These are phyloP conservation scores for Apamea epomidion DNA, from an alignment of 2,888 invertebrate species.

Conservation along the genomic window DNA sequence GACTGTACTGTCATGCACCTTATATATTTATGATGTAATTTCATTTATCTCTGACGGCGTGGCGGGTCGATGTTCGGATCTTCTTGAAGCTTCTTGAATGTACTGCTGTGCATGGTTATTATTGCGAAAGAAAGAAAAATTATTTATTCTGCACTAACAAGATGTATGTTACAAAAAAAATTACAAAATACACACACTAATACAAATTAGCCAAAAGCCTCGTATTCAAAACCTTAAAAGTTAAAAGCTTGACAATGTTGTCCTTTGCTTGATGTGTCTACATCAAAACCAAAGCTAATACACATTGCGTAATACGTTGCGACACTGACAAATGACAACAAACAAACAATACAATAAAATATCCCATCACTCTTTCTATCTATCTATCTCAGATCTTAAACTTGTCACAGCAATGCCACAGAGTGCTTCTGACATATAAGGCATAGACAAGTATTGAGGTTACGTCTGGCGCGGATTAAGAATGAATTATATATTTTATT, in stretches of 20 bases:
- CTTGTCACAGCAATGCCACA: no score
- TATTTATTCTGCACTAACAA: not conserved
- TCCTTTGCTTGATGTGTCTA: not conserved
- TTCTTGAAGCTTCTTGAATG: not conserved
- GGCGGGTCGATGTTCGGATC: not conserved
- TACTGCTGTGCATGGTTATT: not conserved
- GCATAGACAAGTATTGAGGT: no score
- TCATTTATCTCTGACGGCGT: conserved; percentile 1
- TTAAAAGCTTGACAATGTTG: not conserved
- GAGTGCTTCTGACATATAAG: no score
- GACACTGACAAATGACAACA: not conserved
- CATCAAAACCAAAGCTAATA: not conserved
- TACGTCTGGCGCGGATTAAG: no score
- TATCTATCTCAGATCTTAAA: no score
- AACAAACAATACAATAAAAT: not conserved
- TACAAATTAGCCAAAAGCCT: not conserved
- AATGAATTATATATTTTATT: no score
- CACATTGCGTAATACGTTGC: not conserved
- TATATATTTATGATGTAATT: conserved; percentile 56
- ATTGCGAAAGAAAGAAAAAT: not conserved
- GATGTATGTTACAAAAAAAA: not conserved
- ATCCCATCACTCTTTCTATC: not conserved
- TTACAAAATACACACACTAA: not conserved
- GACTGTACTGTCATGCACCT: conserved; percentile 30
- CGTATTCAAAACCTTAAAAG: not conserved